Percentiles rank a stretch among this genome's conserved stretches.
These are phyloP conservation scores for Hydraecia micacea DNA, from an alignment of 2,888 invertebrate genomes.

Conservation along the genomic window DNA sequence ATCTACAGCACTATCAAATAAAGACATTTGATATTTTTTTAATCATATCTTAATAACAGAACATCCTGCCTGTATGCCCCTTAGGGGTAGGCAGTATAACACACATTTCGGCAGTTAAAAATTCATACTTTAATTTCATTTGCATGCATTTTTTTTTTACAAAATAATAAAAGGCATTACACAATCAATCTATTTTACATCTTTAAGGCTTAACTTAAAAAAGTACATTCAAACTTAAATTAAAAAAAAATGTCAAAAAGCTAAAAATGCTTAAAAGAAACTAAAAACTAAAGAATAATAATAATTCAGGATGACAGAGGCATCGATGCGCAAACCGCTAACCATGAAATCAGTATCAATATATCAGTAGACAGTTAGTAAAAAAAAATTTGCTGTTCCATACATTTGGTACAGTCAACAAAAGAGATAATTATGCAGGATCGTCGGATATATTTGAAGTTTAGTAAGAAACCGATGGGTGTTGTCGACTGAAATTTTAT, in stretches of 20 bases:
- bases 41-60: not conserved
- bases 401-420: no score
- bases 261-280: slow-evolving; percentile 12
- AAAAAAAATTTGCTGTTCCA: no score
- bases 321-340: not conserved
- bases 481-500: no score
- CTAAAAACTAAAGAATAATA: slow-evolving; percentile 1
- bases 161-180: not conserved
- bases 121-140: not conserved
- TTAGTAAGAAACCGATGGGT: no score
- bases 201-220: not conserved
- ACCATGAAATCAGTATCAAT: no score
- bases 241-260: not conserved
- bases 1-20: not conserved
- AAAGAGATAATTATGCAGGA: no score
- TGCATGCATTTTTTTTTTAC: slow-evolving; percentile 4
- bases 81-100: not conserved
- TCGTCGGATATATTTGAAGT: no score
- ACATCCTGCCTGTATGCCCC: not conserved
- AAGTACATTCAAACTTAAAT: not conserved
- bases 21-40: not conserved
- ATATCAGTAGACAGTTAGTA: no score
- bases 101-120: not conserved
- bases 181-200: not conserved
- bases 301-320: not conserved